Conservation (phyloP, 2,797 vertebrate genomes). For the Xenentodon cancila region DNA sequence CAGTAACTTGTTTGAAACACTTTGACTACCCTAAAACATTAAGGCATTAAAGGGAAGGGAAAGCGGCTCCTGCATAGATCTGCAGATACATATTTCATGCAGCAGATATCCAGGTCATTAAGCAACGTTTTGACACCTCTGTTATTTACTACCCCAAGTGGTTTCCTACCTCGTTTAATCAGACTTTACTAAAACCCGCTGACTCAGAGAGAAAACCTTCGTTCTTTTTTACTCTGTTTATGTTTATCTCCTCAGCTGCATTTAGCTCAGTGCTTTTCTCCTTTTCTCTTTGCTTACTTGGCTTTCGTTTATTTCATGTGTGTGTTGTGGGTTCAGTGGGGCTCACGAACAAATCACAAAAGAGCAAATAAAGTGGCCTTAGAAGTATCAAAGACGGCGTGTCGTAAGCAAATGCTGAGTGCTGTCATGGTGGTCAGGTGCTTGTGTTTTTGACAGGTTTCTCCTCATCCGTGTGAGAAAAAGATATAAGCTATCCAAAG, state of each 20-base stretch:
- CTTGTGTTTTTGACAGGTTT: conserved; percentile 18
- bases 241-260: conserved; percentile 52
- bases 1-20: conserved; percentile 44
- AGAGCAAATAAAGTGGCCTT: conserved; percentile 36
- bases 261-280: conserved; percentile 36
- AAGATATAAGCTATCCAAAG: conserved; percentile 57
- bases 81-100: conserved; percentile 69
- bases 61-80: conserved; percentile 49
- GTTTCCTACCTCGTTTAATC: conserved; percentile 76
- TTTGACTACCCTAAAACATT: conserved; percentile 40
- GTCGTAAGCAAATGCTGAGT: conserved; percentile 16
- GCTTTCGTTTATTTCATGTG: conserved; percentile 35
- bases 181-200: conserved; percentile 72
- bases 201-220: conserved; percentile 65
- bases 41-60: conserved; percentile 45
- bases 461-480: conserved; percentile 10
- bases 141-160: conserved; percentile 74
- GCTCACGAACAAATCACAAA: conserved; percentile 38
- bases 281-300: conserved; percentile 40
- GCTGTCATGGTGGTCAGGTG: conserved; percentile 34
- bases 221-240: conserved; percentile 5
- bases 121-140: conserved; percentile 75
- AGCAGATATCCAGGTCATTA: conserved; percentile 74
- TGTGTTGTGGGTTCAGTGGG: conserved; percentile 18
- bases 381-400: conserved; percentile 31